Evolutionary conservation across 1,140 invertebrate genomes (phyloP), one percentile per base, ranked within the genome.

Genomic region (Danaus melanippus): DNA sequence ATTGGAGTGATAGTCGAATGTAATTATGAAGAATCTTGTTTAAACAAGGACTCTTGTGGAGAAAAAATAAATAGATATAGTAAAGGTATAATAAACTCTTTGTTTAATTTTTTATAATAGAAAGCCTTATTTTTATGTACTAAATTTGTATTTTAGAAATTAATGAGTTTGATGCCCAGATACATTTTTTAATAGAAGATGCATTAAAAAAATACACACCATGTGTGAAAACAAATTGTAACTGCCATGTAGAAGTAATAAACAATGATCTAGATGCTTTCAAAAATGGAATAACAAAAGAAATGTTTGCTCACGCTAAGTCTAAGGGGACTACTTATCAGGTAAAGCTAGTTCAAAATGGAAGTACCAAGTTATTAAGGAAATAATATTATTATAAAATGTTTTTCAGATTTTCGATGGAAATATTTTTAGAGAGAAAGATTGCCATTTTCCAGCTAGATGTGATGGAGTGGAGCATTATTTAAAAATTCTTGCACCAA

Each of bases 401-500:
- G 9, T 58, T 46, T 70, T 77, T 41, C 62, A 86, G 81, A 83
- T 97, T 58, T 93, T 96, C 51, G 84, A 93, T 66, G 90, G 94
- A 46, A 90, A 90, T 71, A 80, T 99, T 9, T 98, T 96, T 73
- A 88, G 97, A 42, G 91, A 97, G 55, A 89, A 89, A 46, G 90
- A 92, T 11, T 98, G 97, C 71, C 94, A 97, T 90, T 99, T 98
- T 87, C 96, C 96, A 17, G 89, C 93, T 9, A 89, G 97, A 71
- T 99, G 97, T 86, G 89, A 90, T 67, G 97, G 97, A 44, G 90
- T 98, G 39, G 97, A 99, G 82, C 91, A 98, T 87, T 99, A 98
- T 82, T 74, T 96, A 9, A 87, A 92, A 6, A 86, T 91, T 62
- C 71, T 93, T 44, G 79, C 89, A 50, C 63, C 81, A 10, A 89